A percentile compares a stretch with the other conserved stretches of the same genome.
Evolutionary conservation across 2,797 vertebrate species (phyloP).

Genomic region (Catostomus latipinnis): DNA sequence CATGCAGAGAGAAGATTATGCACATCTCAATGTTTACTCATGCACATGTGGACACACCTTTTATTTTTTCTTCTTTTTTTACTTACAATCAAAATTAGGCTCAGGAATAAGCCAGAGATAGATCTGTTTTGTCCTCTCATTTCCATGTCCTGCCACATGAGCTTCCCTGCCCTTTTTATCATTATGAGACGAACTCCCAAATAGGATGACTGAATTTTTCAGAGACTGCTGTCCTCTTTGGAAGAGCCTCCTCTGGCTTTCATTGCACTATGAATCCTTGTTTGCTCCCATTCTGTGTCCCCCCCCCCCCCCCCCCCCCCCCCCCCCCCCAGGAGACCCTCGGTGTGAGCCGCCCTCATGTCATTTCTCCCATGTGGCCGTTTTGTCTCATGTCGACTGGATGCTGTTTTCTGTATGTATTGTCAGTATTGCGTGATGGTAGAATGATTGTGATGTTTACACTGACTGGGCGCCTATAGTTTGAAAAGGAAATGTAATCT

Average conservation of each 20-base stretch:
- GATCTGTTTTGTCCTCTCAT: constrained; percentile 66
- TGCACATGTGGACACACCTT: constrained; percentile 67
- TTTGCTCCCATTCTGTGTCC: constrained; percentile 50
- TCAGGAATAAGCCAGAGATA: constrained; percentile 76
- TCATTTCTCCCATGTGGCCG: constrained; percentile 41
- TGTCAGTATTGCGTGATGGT: constrained; percentile 69
- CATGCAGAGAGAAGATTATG: constrained; percentile 50
- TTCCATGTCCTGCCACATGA: constrained; percentile 38
- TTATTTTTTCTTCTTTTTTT: constrained; percentile 51
- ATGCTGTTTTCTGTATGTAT: constrained; percentile 39
- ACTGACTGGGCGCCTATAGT: constrained; percentile 63
- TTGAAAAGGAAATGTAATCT: constrained; percentile 37
- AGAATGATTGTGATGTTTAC: constrained; percentile 73
- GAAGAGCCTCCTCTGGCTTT: constrained; percentile 66
- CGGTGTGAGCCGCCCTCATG: constrained; percentile 47
- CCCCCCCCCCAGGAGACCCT: constrained; percentile 54
- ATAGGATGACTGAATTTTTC: constrained; percentile 57
- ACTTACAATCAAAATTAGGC: constrained; percentile 69
- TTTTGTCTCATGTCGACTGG: constrained; percentile 42
- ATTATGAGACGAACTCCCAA: constrained; percentile 19
- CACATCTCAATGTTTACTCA: constrained; percentile 77
- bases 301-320: neutral
- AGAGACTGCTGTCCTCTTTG: constrained; percentile 59
- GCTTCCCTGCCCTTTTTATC: constrained; percentile 34
- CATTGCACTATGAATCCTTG: constrained; percentile 81